Conservation (phyloP, 2,797 vertebrate genomes). For the Poecilia wingei region DNA sequence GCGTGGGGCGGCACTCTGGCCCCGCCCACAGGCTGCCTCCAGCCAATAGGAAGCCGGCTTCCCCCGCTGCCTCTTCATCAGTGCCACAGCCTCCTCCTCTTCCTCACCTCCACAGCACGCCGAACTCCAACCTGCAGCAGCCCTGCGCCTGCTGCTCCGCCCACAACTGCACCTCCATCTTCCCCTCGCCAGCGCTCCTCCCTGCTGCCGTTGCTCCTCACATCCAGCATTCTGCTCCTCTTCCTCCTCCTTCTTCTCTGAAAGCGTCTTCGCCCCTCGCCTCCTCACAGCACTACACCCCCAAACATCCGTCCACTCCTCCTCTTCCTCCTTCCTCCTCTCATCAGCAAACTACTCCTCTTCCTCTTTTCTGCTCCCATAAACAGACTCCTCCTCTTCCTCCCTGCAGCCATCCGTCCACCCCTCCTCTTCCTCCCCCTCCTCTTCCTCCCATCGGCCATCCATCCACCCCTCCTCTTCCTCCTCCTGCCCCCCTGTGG, state of each 20-base stretch:
- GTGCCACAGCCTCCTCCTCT: conserved; percentile 39
- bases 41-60: conserved; percentile 57
- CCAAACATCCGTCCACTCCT: conserved; percentile 24
- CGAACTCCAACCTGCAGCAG: conserved; percentile 69
- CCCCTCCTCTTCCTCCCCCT: background rate
- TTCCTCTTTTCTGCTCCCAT: conserved; percentile 49
- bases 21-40: conserved; percentile 44
- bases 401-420: background rate
- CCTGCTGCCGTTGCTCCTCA: conserved; percentile 31
- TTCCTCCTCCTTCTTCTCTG: background rate
- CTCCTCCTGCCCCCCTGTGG: conserved; percentile 29
- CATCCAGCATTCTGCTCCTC: background rate
- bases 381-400: background rate
- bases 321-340: conserved; percentile 16
- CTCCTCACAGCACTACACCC: background rate
- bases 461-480: background rate
- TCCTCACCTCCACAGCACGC: conserved; percentile 80
- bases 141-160: conserved; percentile 77
- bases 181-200: conserved; percentile 31
- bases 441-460: conserved; percentile 19
- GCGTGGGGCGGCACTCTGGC: conserved; percentile 39
- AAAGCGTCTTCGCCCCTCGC: background rate
- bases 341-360: conserved; percentile 21
- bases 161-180: conserved; percentile 72
- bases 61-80: conserved; percentile 38